These are phyloP conservation scores for Tinea trinotella DNA, from an alignment of 2,888 invertebrate species.

Conservation along the genomic window DNA sequence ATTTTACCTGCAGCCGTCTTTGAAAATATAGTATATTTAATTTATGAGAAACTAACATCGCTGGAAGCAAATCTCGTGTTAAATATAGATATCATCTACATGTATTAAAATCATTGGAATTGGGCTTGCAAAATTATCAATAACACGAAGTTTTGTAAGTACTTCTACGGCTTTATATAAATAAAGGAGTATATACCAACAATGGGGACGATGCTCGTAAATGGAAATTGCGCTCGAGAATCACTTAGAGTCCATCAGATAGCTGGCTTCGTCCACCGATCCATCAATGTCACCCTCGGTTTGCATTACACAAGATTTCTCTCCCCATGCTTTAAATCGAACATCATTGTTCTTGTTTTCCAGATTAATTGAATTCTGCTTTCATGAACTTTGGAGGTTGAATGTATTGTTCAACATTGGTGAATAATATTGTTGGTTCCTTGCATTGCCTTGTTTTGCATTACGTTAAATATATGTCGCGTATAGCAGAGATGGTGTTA, in stretches of 20 bases:
- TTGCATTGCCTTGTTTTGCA: background rate
- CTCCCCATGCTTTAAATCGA: conserved; percentile 61
- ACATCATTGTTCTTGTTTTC: conserved; percentile 64
- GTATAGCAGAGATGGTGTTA: background rate
- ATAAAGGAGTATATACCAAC: conserved; percentile 26
- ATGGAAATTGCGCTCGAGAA: conserved; percentile 64
- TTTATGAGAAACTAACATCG: conserved; percentile 3
- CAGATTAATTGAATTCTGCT: conserved; percentile 41
- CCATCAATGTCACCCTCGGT: conserved; percentile 66
- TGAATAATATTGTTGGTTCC: background rate
- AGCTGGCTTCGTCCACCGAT: conserved; percentile 45
- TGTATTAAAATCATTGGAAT: background rate
- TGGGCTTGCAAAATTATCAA: background rate
- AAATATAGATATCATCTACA: background rate
- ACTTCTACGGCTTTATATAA: background rate
- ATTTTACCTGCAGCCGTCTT: conserved; percentile 14
- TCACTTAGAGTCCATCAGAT: conserved; percentile 70
- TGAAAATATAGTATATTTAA: conserved; percentile 12
- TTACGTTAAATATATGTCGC: background rate
- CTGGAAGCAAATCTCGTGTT: background rate
- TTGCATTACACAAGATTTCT: conserved; percentile 69
- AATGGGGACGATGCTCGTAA: conserved; percentile 59
- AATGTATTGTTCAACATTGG: background rate
- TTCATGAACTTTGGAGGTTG: background rate
- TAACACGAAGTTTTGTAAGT: background rate